phyloP scores from a whole-genome alignment of 2,113 vertebrate species.

The Corythaeola cristata region DNA sequence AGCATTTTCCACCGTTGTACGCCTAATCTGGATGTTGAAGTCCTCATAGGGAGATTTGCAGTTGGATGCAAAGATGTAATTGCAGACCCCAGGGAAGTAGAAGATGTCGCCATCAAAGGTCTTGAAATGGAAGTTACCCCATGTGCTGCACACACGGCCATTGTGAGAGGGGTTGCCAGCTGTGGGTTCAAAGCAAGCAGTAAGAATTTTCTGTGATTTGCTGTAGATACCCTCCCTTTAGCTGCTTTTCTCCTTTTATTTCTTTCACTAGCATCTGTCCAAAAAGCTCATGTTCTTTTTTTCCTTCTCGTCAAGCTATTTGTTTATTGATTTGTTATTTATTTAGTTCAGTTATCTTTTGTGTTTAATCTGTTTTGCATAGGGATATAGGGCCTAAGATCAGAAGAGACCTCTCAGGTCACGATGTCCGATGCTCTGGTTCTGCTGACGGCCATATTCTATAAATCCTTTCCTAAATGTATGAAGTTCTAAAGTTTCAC shows the following conservation, averaged over 20 bases:
- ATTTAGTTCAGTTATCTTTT: background rate
- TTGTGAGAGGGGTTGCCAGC: slow-evolving; percentile 78
- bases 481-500: background rate
- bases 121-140: slow-evolving; percentile 90
- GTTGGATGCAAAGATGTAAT: slow-evolving; percentile 81
- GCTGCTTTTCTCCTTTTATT: background rate
- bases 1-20: slow-evolving; percentile 14
- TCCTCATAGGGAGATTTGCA: slow-evolving; percentile 80
- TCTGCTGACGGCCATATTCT: background rate
- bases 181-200: slow-evolving; percentile 43
- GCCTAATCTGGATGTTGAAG: slow-evolving; percentile 87
- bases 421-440: background rate
- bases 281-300: background rate
- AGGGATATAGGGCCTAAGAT: background rate
- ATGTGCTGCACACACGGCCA: slow-evolving; percentile 86
- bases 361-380: background rate
- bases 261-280: background rate
- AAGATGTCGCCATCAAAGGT: slow-evolving; percentile 88
- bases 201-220: background rate
- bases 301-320: background rate
- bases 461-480: background rate
- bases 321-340: background rate
- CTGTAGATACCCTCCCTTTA: background rate
- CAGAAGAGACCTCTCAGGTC: background rate
- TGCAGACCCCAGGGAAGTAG: slow-evolving; percentile 84